These are phyloP conservation scores for Melanostigma gelatinosum DNA, from an alignment of 2,113 vertebrate genomes.

Conservation along the genomic window DNA sequence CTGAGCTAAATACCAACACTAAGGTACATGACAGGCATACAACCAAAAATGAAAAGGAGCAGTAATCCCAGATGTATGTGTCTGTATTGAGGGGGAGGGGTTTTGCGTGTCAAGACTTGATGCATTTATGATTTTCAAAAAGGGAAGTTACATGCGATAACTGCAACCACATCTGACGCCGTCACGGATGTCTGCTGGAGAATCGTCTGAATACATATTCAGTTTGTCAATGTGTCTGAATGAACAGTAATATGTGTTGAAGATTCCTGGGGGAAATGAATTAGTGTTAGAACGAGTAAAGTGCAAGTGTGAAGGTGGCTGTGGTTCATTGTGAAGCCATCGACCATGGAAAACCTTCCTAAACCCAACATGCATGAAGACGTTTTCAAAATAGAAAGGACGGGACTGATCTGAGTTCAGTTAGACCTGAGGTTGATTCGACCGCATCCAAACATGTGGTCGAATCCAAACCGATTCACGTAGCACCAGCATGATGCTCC, in stretches of 20 bases:
- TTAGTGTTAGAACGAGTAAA: background rate
- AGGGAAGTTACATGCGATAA: background rate
- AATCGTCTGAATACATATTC: background rate
- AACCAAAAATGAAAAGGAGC: conserved; percentile 4
- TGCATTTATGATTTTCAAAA: conserved; percentile 46
- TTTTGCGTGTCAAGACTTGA: conserved; percentile 14
- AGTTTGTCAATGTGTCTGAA: background rate
- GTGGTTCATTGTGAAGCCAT: background rate
- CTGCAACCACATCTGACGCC: conserved; percentile 18
- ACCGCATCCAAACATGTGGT: background rate
- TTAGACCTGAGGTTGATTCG: background rate
- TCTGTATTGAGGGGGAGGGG: background rate
- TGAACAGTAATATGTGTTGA: background rate
- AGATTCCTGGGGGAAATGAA: background rate
- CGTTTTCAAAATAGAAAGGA: too few species aligned
- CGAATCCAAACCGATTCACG: background rate
- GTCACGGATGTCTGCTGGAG: background rate
- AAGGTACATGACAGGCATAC: background rate
- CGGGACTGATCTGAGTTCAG: background rate
- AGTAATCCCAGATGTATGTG: conserved; percentile 28
- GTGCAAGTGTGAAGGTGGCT: background rate
- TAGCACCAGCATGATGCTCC: background rate
- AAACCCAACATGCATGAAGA: background rate
- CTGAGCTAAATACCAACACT: conserved; percentile 29
- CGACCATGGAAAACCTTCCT: background rate